Conservation (phyloP, 2,888 invertebrate genomes). For the Gymnosoma rotundatum region DNA sequence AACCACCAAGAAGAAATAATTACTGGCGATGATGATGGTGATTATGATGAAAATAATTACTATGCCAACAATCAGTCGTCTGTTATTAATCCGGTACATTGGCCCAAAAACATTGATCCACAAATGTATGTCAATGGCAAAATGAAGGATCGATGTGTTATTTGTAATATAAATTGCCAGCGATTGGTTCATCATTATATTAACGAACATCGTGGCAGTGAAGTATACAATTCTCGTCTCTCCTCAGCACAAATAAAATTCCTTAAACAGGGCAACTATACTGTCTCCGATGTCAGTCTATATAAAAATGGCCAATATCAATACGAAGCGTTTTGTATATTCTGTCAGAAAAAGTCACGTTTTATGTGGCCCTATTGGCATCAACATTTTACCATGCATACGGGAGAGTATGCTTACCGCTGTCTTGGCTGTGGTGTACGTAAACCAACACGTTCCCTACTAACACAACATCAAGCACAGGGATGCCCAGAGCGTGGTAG, state of each 20-base stretch:
- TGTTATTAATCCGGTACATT: constrained; percentile 36
- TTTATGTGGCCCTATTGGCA: constrained; percentile 79
- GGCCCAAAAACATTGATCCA: constrained; percentile 72
- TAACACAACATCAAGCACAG: constrained; percentile 71
- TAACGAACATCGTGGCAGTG: constrained; percentile 75
- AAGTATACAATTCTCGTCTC: constrained; percentile 75
- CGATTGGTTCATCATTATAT: constrained; percentile 76
- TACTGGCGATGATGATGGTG: constrained; percentile 64
- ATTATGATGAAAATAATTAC: constrained; percentile 51
- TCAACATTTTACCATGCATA: constrained; percentile 90
- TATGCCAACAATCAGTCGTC: constrained; percentile 8
- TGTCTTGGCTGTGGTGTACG: constrained; percentile 84
- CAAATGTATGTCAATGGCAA: constrained; percentile 65
- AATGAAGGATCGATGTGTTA: constrained; percentile 70
- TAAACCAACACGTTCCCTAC: constrained; percentile 74
- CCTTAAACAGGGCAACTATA: constrained; percentile 69
- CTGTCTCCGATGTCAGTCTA: constrained; percentile 63
- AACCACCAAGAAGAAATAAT: constrained; percentile 62
- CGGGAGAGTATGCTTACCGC: constrained; percentile 88
- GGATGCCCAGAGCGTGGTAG: constrained; percentile 70
- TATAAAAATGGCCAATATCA: constrained; percentile 74
- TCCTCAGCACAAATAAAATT: constrained; percentile 59
- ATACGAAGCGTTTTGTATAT: constrained; percentile 75
- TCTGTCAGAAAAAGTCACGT: constrained; percentile 75
- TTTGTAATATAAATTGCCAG: constrained; percentile 72